Conservation (phyloP, 2,888 invertebrate species). For the Apantesis nais region DNA sequence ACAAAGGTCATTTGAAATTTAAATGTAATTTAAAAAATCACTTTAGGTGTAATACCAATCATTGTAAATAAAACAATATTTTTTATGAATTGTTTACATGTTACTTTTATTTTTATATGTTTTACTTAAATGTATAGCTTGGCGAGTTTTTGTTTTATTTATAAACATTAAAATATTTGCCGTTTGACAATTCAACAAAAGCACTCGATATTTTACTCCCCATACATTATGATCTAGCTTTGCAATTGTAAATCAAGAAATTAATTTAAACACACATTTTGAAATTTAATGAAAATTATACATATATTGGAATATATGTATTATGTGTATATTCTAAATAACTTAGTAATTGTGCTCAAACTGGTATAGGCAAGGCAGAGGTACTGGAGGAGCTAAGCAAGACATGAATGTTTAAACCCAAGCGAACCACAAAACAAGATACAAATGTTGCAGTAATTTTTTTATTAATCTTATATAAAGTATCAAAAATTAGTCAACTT, state of each 20-base stretch:
- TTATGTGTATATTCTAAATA: neutral
- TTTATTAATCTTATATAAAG: constrained; percentile 6
- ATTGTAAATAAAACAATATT: constrained; percentile 77
- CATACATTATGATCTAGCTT: constrained; percentile 38
- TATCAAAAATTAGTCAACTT: constrained; percentile 47
- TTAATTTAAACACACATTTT: neutral
- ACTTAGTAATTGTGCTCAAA: neutral
- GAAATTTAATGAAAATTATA: neutral
- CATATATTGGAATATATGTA: neutral
- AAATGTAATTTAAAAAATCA: constrained; percentile 47
- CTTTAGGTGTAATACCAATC: constrained; percentile 59
- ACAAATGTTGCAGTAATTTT: neutral
- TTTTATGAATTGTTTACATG: constrained; percentile 74
- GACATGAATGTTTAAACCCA: neutral
- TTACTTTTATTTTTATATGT: constrained; percentile 73
- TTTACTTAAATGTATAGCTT: constrained; percentile 76
- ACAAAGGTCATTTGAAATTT: constrained; percentile 36
- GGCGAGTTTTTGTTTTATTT: constrained; percentile 59
- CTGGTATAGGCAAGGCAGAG: neutral
- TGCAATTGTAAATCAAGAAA: constrained; percentile 15
- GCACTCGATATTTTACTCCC: constrained; percentile 40
- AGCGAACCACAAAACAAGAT: neutral
- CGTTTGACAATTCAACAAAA: constrained; percentile 45
- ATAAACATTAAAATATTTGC: constrained; percentile 48
- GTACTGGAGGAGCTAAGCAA: neutral